Evolutionary conservation across 2,797 vertebrate genomes (phyloP).

Genomic region (Pelobates cultripes): DNA sequence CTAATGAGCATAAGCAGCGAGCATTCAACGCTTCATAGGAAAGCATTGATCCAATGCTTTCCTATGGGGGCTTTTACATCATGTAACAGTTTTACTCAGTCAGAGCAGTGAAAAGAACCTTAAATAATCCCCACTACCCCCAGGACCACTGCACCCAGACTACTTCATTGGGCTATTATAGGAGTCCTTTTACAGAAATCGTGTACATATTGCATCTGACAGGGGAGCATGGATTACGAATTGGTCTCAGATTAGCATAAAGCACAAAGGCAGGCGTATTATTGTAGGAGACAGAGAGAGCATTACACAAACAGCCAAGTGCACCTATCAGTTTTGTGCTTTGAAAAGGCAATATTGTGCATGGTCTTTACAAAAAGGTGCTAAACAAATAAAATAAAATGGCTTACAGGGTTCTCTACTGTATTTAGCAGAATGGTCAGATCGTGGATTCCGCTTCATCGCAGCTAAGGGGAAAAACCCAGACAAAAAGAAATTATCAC

Average conservation of each 20-base stretch:
- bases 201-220: too few species aligned
- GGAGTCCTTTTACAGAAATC: too few species aligned
- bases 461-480: conserved; percentile 65
- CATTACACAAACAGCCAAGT: not conserved
- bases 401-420: conserved; percentile 82
- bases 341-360: conserved; percentile 4
- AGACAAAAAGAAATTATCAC: conserved; percentile 39
- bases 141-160: too few species aligned
- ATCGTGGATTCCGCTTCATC: conserved; percentile 76
- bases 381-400: conserved; percentile 19
- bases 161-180: too few species aligned
- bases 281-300: conserved; percentile 2
- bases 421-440: conserved; percentile 81
- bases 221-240: too few species aligned
- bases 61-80: too few species aligned
- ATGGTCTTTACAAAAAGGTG: not conserved
- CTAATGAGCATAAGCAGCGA: too few species aligned
- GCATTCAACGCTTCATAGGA: too few species aligned
- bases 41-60: too few species aligned
- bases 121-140: too few species aligned
- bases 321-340: not conserved
- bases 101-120: not conserved
- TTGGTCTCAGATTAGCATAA: not conserved
- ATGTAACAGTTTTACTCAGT: too few species aligned
- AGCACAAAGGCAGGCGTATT: not conserved